Percentiles rank a stretch among this genome's conserved stretches.
Conservation (phyloP, 2,888 invertebrate genomes). For the Drosophila silvestris region DNA sequence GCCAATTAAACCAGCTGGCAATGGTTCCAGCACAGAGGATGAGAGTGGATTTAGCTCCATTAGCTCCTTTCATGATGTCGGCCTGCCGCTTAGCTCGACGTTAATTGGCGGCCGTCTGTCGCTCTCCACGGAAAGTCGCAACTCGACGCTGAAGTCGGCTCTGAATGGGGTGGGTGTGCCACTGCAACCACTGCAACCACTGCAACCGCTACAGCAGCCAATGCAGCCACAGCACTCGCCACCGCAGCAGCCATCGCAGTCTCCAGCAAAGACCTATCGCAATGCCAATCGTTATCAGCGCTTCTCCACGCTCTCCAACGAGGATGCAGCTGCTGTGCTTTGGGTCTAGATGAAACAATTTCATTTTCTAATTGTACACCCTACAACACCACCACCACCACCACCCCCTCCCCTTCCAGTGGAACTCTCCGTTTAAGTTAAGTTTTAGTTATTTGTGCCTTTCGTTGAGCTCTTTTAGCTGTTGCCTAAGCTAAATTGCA, state of each 20-base stretch:
- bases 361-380: neutral
- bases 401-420: neutral
- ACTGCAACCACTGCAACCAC: constrained; percentile 37
- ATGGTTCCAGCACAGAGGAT: constrained; percentile 87
- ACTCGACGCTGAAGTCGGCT: constrained; percentile 83
- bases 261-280: constrained; percentile 81
- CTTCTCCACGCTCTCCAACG: constrained; percentile 83
- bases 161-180: constrained; percentile 81
- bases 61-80: constrained; percentile 93
- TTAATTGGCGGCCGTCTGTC: constrained; percentile 63
- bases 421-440: constrained; percentile 12
- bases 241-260: constrained; percentile 40
- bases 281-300: constrained; percentile 81
- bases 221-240: constrained; percentile 19
- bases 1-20: constrained; percentile 41
- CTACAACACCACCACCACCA: neutral
- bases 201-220: constrained; percentile 12
- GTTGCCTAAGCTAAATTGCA: constrained; percentile 33
- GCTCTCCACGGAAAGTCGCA: constrained; percentile 78
- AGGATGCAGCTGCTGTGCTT: constrained; percentile 83
- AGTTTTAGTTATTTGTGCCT: constrained; percentile 51
- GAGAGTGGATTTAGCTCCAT: constrained; percentile 95
- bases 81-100: constrained; percentile 87
- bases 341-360: constrained; percentile 73
- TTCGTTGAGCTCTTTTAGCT: constrained; percentile 42